phyloP scores from a whole-genome alignment of 2,888 invertebrate genomes.

The Scelioninae gen. 2 region DNA sequence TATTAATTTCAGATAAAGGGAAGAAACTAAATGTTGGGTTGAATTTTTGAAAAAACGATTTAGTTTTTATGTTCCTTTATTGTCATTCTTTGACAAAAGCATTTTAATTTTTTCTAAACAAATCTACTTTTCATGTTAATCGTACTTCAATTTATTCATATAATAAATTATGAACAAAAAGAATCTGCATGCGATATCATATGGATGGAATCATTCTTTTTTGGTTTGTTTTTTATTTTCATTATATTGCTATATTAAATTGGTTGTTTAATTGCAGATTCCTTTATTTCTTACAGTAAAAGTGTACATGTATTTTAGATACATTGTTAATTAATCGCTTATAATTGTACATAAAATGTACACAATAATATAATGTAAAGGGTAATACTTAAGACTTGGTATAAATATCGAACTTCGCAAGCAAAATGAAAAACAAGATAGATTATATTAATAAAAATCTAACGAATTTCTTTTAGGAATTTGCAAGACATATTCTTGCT shows the following conservation, averaged over 20 bases:
- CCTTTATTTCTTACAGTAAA: constrained; percentile 39
- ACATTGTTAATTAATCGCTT: constrained; percentile 29
- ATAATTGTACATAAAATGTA: constrained; percentile 50
- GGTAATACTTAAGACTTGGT: constrained; percentile 53
- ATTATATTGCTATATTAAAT: too few relatives aligned
- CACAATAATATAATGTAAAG: constrained; percentile 52
- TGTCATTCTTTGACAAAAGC: constrained; percentile 37
- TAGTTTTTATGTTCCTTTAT: constrained; percentile 38
- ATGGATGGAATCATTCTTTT: not conserved
- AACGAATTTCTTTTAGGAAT: not conserved
- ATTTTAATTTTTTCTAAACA: constrained; percentile 37
- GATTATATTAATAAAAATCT: constrained; percentile 27
- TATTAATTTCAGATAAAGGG: not conserved
- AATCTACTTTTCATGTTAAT: constrained; percentile 36
- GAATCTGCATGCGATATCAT: constrained; percentile 27
- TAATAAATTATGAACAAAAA: constrained; percentile 19
- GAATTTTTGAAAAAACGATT: constrained; percentile 24
- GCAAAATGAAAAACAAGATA: constrained; percentile 50
- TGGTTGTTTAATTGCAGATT: constrained; percentile 46
- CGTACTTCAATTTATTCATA: constrained; percentile 28
- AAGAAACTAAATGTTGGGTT: constrained; percentile 6
- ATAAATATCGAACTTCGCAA: constrained; percentile 55
- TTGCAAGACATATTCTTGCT: constrained; percentile 17
- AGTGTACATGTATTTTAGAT: constrained; percentile 16
- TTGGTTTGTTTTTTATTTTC: not conserved